Conservation (phyloP, 2,113 vertebrate species). For the Redunca redunca region DNA sequence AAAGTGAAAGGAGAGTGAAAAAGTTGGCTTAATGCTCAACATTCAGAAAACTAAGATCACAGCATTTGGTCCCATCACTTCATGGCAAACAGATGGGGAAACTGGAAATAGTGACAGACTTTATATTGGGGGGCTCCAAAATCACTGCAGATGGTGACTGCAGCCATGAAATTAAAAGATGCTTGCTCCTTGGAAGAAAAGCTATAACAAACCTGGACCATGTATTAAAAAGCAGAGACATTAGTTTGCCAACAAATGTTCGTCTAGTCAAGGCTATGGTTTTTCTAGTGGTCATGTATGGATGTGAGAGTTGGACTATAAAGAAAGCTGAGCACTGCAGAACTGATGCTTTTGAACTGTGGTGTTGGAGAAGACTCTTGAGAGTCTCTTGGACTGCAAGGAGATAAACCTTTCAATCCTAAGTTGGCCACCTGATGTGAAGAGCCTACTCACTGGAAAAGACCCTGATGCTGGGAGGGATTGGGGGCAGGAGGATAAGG, state of each 20-base stretch:
- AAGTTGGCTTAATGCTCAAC: not conserved
- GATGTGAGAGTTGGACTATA: not conserved
- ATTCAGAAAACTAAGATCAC: not conserved
- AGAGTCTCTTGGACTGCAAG: not conserved
- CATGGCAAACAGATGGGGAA: not conserved
- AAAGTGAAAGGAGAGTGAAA: not conserved
- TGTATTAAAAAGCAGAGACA: not conserved
- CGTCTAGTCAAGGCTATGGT: not conserved
- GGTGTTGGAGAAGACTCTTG: not conserved
- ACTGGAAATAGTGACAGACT: not conserved
- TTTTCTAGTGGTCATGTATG: not conserved
- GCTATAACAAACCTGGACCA: not conserved
- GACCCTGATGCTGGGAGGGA: not conserved
- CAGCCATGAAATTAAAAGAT: not conserved
- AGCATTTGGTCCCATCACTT: not conserved
- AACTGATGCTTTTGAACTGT: not conserved
- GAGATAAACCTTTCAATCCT: not conserved
- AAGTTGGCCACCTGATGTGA: not conserved
- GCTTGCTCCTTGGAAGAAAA: not conserved
- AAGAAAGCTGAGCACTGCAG: not conserved
- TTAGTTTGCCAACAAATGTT: not conserved
- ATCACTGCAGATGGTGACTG: not conserved
- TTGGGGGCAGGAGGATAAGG: not conserved
- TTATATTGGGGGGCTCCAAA: fast-evolving
- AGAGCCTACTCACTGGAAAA: not conserved